A percentile compares a stretch with the other conserved stretches of the same genome.
phyloP scores from a whole-genome alignment of 2,888 invertebrate species.

The Heliconius aoede region DNA sequence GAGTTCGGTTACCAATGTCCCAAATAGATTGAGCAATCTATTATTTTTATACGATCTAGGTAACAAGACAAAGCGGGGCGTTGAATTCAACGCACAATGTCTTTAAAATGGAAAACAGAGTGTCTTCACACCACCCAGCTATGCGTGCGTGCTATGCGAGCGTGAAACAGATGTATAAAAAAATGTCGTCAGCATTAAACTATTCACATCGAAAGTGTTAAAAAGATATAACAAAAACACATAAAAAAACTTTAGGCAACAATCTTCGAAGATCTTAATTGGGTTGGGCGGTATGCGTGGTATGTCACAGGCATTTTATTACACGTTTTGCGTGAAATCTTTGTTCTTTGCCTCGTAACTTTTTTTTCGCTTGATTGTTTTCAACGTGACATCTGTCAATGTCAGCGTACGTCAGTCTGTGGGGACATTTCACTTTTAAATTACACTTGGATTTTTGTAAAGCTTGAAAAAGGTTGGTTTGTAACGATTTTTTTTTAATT shows the following conservation, averaged over 20 bases:
- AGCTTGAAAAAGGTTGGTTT: conserved; percentile 29
- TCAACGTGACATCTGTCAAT: conserved; percentile 54
- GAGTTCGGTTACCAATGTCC: too few relatives aligned
- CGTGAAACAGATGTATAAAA: not conserved
- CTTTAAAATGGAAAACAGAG: not conserved
- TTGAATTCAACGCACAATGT: not conserved
- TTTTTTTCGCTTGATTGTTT: conserved; percentile 58
- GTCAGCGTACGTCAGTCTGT: conserved; percentile 59
- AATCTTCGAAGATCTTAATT: conserved; percentile 80
- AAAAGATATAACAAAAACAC: conserved; percentile 59
- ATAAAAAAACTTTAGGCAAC: conserved; percentile 57
- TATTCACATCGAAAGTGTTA: conserved; percentile 61
- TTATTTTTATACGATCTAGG: too few relatives aligned
- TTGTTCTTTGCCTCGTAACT: conserved; percentile 27
- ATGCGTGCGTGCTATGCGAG: too few relatives aligned
- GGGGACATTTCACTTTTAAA: conserved; percentile 56
- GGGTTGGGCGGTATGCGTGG: conserved; percentile 68
- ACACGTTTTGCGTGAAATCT: conserved; percentile 45
- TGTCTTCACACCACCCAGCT: not conserved
- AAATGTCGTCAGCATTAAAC: conserved; percentile 40
- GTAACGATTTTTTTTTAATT: conserved; percentile 25
- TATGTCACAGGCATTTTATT: conserved; percentile 59
- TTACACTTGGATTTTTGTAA: conserved; percentile 56
- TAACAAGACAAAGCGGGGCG: not conserved
- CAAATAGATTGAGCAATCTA: too few relatives aligned